Evolutionary conservation across 1,140 invertebrate genomes (phyloP).

Genomic region (Gerris buenoi): DNA sequence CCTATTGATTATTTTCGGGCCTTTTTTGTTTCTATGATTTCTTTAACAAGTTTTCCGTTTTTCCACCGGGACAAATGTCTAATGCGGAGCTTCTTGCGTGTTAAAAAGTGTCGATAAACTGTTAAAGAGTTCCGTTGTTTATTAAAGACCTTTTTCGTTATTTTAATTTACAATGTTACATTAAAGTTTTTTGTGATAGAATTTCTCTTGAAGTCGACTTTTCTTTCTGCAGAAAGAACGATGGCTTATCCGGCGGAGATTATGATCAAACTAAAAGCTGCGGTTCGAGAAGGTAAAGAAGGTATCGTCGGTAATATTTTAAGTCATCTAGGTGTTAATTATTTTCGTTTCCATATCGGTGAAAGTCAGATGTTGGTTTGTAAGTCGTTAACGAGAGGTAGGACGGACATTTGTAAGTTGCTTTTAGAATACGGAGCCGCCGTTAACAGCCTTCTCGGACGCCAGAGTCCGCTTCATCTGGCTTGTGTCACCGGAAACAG

Average conservation of each 20-base stretch:
- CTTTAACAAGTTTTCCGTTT: no score
- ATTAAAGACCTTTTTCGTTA: no score
- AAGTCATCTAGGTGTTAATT: not conserved
- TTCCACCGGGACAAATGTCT: no score
- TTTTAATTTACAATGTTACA: no score
- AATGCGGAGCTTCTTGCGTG: no score
- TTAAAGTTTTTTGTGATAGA: no score
- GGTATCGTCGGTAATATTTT: not conserved
- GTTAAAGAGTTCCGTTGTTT: no score
- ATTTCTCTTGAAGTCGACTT: no score
- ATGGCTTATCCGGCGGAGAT: not conserved
- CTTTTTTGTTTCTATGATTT: no score
- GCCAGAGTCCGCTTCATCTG: not conserved
- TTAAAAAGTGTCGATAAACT: no score
- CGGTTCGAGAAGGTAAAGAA: not conserved
- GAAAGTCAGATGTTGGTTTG: not conserved
- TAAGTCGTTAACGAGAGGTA: not conserved
- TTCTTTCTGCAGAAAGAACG: no score
- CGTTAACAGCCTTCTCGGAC: not conserved
- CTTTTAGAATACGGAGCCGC: not conserved
- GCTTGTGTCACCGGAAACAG: not conserved
- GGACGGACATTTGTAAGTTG: not conserved
- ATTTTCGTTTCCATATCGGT: not conserved
- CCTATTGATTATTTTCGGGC: no score
- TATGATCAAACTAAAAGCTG: not conserved